These are phyloP conservation scores for Augochlora pura DNA, from an alignment of 1,140 invertebrate genomes.

Conservation along the genomic window DNA sequence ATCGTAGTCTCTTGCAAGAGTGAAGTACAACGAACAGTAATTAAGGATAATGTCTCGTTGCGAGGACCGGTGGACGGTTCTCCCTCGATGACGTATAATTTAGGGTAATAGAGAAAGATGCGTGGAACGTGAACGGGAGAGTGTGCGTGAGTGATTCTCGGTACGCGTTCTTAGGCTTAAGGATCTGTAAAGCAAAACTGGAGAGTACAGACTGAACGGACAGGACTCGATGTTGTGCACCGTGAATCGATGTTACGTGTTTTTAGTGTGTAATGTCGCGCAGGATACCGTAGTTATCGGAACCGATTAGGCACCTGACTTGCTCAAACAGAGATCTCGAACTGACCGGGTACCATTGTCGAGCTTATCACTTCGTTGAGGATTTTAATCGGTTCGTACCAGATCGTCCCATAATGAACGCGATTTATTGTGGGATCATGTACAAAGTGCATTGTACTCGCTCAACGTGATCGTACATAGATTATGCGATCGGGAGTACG, in stretches of 20 bases:
- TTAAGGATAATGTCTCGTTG: conserved; percentile 35
- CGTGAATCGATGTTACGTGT: conserved; percentile 36
- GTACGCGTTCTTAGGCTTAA: background rate
- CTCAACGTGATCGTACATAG: conserved; percentile 11
- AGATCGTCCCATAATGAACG: too few relatives aligned
- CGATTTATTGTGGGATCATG: too few relatives aligned
- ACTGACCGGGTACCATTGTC: conserved; percentile 10
- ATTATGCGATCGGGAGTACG: too few relatives aligned
- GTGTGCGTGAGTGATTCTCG: background rate
- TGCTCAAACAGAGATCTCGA: conserved; percentile 42
- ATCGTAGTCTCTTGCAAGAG: conserved; percentile 58
- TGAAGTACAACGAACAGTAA: conserved; percentile 60
- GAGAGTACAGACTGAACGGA: conserved; percentile 18
- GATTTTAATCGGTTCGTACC: background rate
- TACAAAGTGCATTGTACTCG: background rate
- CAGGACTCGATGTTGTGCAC: conserved; percentile 1
- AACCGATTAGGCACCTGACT: conserved; percentile 38
- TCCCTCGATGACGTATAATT: conserved; percentile 1
- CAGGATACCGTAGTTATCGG: conserved; percentile 22
- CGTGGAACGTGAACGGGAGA: background rate
- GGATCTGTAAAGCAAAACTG: background rate
- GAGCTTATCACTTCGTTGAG: conserved; percentile 17
- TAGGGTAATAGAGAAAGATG: conserved; percentile 3
- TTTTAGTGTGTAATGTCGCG: conserved; percentile 26
- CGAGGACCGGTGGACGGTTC: background rate